Conservation (phyloP, 1,140 invertebrate genomes). For the Megathymus violae region DNA sequence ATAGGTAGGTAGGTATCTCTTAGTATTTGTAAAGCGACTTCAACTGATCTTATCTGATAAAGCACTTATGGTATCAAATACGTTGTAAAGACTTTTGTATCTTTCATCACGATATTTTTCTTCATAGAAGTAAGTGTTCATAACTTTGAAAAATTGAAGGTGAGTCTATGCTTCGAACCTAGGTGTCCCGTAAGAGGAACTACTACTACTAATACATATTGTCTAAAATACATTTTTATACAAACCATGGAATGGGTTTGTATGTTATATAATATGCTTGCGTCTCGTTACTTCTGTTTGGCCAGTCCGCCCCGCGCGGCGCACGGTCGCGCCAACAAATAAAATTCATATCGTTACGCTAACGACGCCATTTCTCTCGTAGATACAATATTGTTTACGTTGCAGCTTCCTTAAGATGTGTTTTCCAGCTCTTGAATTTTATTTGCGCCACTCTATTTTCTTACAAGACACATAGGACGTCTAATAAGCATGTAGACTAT, state of each 20-base stretch:
- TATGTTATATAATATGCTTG: neutral
- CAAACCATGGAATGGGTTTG: neutral
- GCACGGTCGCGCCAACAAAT: slow-evolving; percentile 21
- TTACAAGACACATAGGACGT: neutral
- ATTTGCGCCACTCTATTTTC: slow-evolving; percentile 4
- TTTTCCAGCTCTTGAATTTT: slow-evolving; percentile 26
- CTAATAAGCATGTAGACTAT: neutral
- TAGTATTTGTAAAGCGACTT: too few species aligned
- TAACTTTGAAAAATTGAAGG: too few species aligned
- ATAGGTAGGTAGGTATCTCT: too few species aligned
- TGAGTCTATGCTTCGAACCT: too few species aligned
- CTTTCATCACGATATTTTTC: too few species aligned
- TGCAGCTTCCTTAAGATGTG: slow-evolving; percentile 26
- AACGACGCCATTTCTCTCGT: slow-evolving; percentile 32
- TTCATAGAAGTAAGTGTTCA: too few species aligned
- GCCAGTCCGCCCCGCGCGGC: neutral
- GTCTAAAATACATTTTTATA: neutral
- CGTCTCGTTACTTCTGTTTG: slow-evolving; percentile 26
- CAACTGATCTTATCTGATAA: too few species aligned
- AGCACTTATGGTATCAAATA: too few species aligned
- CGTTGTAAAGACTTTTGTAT: too few species aligned
- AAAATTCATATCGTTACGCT: slow-evolving; percentile 37
- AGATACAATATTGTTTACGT: slow-evolving; percentile 35
- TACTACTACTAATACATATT: too few species aligned
- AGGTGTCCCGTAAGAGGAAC: too few species aligned